Base-by-base conservation (phyloP, 2,888 invertebrate genomes). In the Nemapogon koenigi region DNA sequence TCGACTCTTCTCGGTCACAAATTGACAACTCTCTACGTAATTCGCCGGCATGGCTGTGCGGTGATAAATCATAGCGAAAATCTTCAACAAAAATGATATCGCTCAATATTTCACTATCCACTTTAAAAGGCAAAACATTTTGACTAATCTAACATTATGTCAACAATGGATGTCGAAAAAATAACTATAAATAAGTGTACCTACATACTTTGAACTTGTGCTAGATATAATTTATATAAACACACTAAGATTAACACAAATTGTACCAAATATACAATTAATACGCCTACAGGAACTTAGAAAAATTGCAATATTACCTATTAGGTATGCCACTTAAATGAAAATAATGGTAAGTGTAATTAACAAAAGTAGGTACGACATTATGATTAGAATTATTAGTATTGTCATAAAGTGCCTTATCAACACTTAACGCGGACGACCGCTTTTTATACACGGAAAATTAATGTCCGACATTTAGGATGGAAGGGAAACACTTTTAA, bases 261-360 rank as follows among this genome's bases (percentile, higher is more conserved):
- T 72, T 73, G 70, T 76, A 76, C 70, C 71, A 62, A n/a, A 71
- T 70, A 70, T 70, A 72, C 69, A 73, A 68, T 68, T 61, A 71
- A 75, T 75, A 76, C 62, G 67, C 66, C 78, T 78, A 78, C 75
- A 78, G 78, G 78, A 78, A 78, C 78, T 70, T 76, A 78, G 75
- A 65, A 73, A 69, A 76, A 75, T 78, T 76, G 76, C 76, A 76
- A 72, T 75, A 67, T 66, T 71, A 75, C 73, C 71, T 75, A 76
- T 72, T 75, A 76, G 72, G 60, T 76, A 78, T 76, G 76, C 76
- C 78, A 78, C 76, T 73, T 72, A 71, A 67, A 57, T 33, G 33
- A 19, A 33, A 33, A 17, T 19, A 61, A 52, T 58, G 64, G 61
- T 54, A 59, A 57, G 55, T 55, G n/a, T n/a, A n/a, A n/a, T n/a